A percentile compares a stretch with the other conserved stretches of the same genome.
Conservation (phyloP, 2,888 invertebrate genomes). For the Drosophila niveifrons region DNA sequence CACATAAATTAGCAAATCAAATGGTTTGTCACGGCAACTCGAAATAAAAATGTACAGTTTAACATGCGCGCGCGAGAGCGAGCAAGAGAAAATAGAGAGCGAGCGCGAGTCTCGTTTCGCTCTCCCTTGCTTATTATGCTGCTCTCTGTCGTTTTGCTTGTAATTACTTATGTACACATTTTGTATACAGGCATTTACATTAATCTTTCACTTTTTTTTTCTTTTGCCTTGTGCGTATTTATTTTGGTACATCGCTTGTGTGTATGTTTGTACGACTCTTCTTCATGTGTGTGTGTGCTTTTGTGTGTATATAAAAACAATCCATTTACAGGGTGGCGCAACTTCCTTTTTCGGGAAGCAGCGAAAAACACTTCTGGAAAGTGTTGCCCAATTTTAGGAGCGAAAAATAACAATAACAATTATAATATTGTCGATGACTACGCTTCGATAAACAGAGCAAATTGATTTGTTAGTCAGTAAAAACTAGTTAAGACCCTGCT, state of each 20-base stretch:
- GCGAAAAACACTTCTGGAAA: not conserved
- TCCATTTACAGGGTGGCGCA: conserved; percentile 66
- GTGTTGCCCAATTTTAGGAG: not conserved
- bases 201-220: conserved; percentile 77
- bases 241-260: conserved; percentile 67
- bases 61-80: conserved; percentile 46
- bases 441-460: not conserved
- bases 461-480: not conserved
- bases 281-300: not conserved
- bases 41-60: conserved; percentile 76
- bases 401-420: not conserved
- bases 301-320: conserved; percentile 67
- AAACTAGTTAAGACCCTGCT: not conserved
- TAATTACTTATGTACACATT: conserved; percentile 59
- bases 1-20: conserved; percentile 71
- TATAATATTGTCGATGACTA: not conserved
- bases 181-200: conserved; percentile 69
- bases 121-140: conserved; percentile 30
- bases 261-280: conserved; percentile 11
- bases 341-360: conserved; percentile 16
- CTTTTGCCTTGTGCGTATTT: conserved; percentile 67
- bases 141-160: conserved; percentile 33
- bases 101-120: not conserved
- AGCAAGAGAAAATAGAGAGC: not conserved
- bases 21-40: conserved; percentile 68